Evolutionary conservation across 2,113 vertebrate species (phyloP).

Genomic region (Steatornis caripensis): DNA sequence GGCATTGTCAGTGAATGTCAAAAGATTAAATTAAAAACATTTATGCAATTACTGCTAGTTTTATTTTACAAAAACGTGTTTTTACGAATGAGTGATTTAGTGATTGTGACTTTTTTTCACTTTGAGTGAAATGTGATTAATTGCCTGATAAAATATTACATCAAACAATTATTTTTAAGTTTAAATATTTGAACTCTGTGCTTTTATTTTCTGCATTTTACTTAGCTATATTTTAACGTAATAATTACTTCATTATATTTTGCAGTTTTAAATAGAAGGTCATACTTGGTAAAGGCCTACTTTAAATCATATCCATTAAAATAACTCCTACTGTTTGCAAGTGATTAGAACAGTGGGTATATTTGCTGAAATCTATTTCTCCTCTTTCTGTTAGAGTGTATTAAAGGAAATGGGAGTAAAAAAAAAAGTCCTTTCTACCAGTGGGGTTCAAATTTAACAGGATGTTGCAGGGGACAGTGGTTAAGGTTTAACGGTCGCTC

Average conservation of each 20-base stretch:
- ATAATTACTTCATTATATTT: background rate
- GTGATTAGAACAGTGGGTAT: constrained; percentile 16
- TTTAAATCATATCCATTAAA: constrained; percentile 35
- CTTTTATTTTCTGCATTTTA: background rate
- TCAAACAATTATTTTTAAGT: background rate
- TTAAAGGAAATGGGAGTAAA: background rate
- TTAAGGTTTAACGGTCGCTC: too few species aligned
- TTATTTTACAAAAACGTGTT: background rate
- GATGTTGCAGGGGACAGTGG: too few species aligned
- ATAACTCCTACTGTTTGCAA: constrained; percentile 20
- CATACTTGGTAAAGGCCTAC: background rate
- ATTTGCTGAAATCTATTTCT: constrained; percentile 8
- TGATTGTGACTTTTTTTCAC: background rate
- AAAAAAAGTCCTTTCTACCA: background rate
- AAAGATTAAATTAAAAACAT: background rate
- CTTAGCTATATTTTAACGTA: background rate
- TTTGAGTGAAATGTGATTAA: background rate
- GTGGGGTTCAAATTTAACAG: background rate
- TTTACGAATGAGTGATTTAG: background rate
- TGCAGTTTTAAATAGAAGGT: background rate
- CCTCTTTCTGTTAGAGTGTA: background rate
- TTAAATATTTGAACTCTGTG: background rate
- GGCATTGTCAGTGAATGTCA: background rate
- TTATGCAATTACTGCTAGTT: background rate
- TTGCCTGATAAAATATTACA: background rate